Evolutionary conservation across 2,113 vertebrate genomes (phyloP).

Genomic region (Hemiprocne comata): DNA sequence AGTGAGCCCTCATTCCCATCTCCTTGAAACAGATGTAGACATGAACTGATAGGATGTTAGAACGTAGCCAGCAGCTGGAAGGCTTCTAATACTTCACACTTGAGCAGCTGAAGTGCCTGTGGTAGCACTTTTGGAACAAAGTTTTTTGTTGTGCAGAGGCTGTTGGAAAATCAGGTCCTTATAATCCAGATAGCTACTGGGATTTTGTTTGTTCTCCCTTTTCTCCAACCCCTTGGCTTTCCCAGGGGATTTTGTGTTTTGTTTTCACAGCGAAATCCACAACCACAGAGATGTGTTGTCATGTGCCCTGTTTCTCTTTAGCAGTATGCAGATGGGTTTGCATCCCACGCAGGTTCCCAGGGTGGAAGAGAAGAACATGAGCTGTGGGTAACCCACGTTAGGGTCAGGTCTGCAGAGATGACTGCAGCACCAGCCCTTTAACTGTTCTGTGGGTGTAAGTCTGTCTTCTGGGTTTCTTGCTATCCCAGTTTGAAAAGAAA

Average conservation of each 20-base stretch:
- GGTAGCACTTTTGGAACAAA: neutral
- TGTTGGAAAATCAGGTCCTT: neutral
- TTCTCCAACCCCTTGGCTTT: neutral
- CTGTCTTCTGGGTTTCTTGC: neutral
- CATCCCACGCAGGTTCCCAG: neutral
- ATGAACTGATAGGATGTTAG: neutral
- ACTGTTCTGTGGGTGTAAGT: neutral
- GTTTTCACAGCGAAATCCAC: constrained; percentile 18
- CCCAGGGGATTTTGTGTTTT: neutral
- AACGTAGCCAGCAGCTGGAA: neutral
- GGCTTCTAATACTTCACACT: neutral
- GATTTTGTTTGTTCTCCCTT: constrained; percentile 9
- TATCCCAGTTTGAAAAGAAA: neutral
- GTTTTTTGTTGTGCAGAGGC: neutral
- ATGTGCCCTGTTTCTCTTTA: neutral
- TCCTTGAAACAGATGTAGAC: neutral
- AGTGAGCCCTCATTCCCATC: neutral
- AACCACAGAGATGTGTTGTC: neutral
- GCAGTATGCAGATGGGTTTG: neutral
- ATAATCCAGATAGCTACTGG: neutral
- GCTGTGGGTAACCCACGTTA: accelerated
- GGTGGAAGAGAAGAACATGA: neutral
- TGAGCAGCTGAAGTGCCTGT: neutral
- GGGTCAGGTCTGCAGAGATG: neutral
- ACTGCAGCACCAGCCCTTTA: neutral